Evolutionary conservation across 1,140 invertebrate genomes (phyloP), one percentile per base, ranked within the genome.

Genomic region (Archivesica marissinica): DNA sequence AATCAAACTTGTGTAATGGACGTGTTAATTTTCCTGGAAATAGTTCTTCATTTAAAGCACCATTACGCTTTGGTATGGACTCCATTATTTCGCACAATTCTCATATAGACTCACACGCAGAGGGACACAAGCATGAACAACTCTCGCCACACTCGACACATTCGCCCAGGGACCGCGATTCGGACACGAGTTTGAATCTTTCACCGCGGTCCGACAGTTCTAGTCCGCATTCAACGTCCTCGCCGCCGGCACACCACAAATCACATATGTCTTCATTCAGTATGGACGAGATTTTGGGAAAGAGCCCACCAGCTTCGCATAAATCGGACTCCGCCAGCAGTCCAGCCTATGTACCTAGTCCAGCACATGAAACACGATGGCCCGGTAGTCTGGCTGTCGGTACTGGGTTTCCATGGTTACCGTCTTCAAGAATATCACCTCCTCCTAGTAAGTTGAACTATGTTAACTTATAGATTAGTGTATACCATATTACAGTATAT

Each of bases 331-430:
- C 68, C 11, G 28, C 54, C n/a, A 38, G 23, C 23, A 83, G 80
- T 35, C 80, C 80, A 47, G 70, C 80, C n/a, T 83, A 83, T 47
- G 80, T 83, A 17, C 80, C 80, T 15, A 83, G 80, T 38, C 80
- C 80, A 38, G 80, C 80, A 4, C 80, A 83, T 35, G 80, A 83
- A 30, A 59, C 80, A 47, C 39, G 80, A 25, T 83, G 80, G 80
- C 80, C 80, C 9, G 68, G 68, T 30, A 28, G 80, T 72, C 23
- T 83, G 50, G 52, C 66, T 1, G 80, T 83, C 23, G 39, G 41
- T 11, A 52, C 80, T 39, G 80, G 80, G 0, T 83, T 83, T 52
- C 80, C 80, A 15, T 83, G 80, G 80, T 59, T 83, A 25, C 80
- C 80, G 23, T 83, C 80, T 13, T 83, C 80, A 20, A 59, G 80